Evolutionary conservation across 2,888 invertebrate genomes (phyloP).

Genomic region (Stegana nigrithorax): DNA sequence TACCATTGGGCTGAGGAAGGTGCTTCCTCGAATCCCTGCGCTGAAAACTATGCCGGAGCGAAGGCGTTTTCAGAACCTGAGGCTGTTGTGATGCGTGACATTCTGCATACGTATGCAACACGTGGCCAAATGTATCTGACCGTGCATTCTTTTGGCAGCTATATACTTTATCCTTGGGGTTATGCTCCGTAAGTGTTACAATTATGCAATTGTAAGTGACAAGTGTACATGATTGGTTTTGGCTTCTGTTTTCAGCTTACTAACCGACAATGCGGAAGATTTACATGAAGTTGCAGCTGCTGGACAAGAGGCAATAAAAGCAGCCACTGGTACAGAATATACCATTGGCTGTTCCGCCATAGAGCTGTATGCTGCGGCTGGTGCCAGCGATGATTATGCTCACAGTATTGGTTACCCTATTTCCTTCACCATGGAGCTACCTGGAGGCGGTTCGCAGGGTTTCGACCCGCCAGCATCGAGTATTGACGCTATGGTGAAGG

Average conservation of each 20-base stretch:
- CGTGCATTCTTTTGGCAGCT: slow-evolving; percentile 52
- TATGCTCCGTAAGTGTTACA: slow-evolving; percentile 43
- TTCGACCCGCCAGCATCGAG: slow-evolving; percentile 72
- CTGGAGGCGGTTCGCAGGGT: slow-evolving; percentile 68
- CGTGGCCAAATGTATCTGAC: slow-evolving; percentile 68
- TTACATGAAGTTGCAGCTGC: slow-evolving; percentile 62
- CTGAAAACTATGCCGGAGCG: slow-evolving; percentile 72
- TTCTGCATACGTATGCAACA: slow-evolving; percentile 67
- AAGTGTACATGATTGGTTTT: no score
- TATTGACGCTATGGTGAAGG: slow-evolving; percentile 71
- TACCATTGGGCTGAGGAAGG: slow-evolving; percentile 71
- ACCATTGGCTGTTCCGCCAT: slow-evolving; percentile 57
- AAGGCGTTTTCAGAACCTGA: slow-evolving; percentile 75
- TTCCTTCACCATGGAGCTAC: slow-evolving; percentile 72
- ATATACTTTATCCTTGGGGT: slow-evolving; percentile 58
- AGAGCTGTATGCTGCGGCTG: slow-evolving; percentile 70
- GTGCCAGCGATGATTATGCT: slow-evolving; percentile 75
- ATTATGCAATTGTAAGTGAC: background rate
- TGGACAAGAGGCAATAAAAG: slow-evolving; percentile 61
- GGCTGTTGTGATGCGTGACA: slow-evolving; percentile 71
- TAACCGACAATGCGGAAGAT: slow-evolving; percentile 67
- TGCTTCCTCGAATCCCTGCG: slow-evolving; percentile 68
- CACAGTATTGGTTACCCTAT: slow-evolving; percentile 64
- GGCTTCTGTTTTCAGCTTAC: slow-evolving; percentile 35
- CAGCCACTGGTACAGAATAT: slow-evolving; percentile 58